Conservation (phyloP, 2,113 vertebrate genomes). For the Uria aalge region DNA sequence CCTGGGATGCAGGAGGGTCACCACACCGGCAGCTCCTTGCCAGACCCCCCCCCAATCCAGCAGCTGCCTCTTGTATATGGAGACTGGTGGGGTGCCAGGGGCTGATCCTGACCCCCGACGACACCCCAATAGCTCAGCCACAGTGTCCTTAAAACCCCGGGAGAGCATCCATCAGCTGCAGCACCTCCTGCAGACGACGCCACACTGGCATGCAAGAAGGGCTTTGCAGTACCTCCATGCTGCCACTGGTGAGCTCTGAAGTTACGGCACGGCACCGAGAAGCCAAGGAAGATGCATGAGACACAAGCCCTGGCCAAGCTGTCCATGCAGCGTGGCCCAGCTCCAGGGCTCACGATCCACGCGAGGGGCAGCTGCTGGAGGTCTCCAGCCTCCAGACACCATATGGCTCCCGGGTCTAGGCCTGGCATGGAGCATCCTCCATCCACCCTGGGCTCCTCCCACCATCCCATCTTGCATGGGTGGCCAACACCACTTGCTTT, state of each 20-base stretch:
- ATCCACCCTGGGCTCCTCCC: background rate
- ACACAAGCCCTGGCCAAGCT: background rate
- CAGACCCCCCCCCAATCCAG: background rate
- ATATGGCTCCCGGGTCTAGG: background rate
- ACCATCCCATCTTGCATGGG: rapidly evolving
- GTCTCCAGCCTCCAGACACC: background rate
- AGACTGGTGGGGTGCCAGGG: background rate
- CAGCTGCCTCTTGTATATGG: background rate
- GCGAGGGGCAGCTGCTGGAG: background rate
- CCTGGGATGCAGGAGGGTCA: background rate
- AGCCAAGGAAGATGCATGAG: background rate
- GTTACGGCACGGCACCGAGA: rapidly evolving
- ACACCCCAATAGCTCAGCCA: background rate
- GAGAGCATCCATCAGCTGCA: background rate
- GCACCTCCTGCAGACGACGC: background rate
- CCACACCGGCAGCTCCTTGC: rapidly evolving
- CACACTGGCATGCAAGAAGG: rapidly evolving
- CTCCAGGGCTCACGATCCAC: rapidly evolving
- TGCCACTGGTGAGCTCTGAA: background rate
- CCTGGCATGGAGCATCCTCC: background rate
- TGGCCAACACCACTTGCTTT: background rate
- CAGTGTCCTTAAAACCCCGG: background rate
- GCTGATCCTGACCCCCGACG: background rate
- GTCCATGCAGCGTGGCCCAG: rapidly evolving
- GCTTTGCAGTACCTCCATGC: background rate